Base-by-base conservation (phyloP, 1,140 invertebrate species). In the Agrypnia vestita region DNA sequence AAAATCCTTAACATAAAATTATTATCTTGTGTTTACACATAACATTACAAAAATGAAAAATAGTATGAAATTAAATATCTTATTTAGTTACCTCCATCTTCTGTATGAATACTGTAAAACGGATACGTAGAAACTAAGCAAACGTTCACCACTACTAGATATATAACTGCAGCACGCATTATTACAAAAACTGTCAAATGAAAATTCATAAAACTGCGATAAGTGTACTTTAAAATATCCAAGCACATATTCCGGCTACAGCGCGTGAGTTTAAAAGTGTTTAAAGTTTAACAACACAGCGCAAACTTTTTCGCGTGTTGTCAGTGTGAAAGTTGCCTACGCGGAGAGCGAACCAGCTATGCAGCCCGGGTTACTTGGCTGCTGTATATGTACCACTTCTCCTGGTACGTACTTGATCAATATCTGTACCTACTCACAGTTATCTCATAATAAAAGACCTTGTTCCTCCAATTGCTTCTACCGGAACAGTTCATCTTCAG, bases 401-500 rank as follows among this genome's bases (percentile, higher is more conserved):
- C 55, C 4, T 6, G 17, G 17, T 59, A 59, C 9, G 61, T 43
- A 64, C 61, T 35, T 64, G 61, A 64, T 64, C 61, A 64, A 43
- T 43, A 64, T 69, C 13, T 17, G 64, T 69, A 73, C 69, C 11
- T 73, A 55, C 19, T 35, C 25, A 64, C 64, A 69, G 64, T 69
- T 69, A 69, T 69, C 64, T 69, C 64, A 43, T 64, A 35, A 13
- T 64, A 49, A 69, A 69, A 47, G 81, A 82, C 81, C 81, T 82
- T 75, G 81, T 69, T 77, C 59, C 44, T 79, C 73, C 81, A 82
- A 80, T 82, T 82, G 78, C 51, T 82, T 21, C 73, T 80, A 82
- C 81, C 78, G 81, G 81, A 82, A 82, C 81, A 15, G 56, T 64
- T 59, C 59, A 17, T 19, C 64, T 21, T 74, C 56, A 74, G 62